Base-by-base conservation (phyloP, 1,140 invertebrate genomes). In the Drosophila tsacasi region DNA sequence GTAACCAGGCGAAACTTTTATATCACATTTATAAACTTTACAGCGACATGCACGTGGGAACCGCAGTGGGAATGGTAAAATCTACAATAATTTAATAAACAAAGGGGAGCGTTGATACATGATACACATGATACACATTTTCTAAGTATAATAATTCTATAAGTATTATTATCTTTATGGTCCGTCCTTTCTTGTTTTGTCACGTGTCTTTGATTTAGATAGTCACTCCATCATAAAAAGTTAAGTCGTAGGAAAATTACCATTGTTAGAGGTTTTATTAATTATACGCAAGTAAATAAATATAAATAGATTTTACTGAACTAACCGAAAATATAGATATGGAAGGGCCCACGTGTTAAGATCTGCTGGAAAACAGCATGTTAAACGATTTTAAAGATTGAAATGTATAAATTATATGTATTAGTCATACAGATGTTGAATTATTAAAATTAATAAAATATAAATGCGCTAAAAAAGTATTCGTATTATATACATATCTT, bases 11-110 rank as follows among this genome's bases (percentile, higher is more conserved):
- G 15, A 67, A 35, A 50, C 46, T 50, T 40, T 69, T 52, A 68
- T 69, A 52, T 40, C 63, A 54, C 17, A 37, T 50, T 49, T 50
- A 67, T 67, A 19, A 30, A 35, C 21, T 54, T 69, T 44, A 44
- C 47, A 42, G 32, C 8, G 42, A 15, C 25, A 10, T 47, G 3
- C 59, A 67, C 64, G 64, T 64, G 58, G 60, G 40, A 64, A 46
- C 39, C 42, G 7, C 30, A 30, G 44, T 39, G 32, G 40, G 15
- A 64, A 37, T 37, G 21, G 42, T n/a, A 19, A n/a, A 37, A 52
- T 32, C 27, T 52, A 32, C 10, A 37, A 0, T 47, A 27, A 47
- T 40, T 23, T 39, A n/a, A 39, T 25, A 39, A 55, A 6, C 23
- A 23, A 23, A 25, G 23, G 32, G 32, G 52, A 30, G 19, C 32